Evolutionary conservation across 2,797 vertebrate genomes (phyloP).

Genomic region (Eulemur coronatus): DNA sequence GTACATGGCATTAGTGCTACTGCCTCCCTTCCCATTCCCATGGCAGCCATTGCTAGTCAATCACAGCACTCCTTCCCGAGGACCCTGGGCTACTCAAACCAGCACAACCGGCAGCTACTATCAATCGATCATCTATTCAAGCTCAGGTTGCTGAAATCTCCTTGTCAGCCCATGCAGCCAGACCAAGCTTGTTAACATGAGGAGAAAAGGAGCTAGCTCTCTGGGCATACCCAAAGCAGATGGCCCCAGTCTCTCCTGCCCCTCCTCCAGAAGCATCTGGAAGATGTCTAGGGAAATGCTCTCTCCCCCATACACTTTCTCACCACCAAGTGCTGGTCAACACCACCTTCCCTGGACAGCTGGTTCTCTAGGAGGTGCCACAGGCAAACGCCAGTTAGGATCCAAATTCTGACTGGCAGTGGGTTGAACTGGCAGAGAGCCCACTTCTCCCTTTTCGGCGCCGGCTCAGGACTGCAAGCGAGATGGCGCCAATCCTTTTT

Average conservation of each 20-base stretch:
- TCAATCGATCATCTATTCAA: not conserved
- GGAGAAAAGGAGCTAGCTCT: not conserved
- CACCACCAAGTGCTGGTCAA: not conserved
- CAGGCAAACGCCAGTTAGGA: constrained; percentile 45
- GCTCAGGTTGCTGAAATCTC: not conserved
- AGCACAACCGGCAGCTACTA: not conserved
- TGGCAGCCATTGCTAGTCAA: not conserved
- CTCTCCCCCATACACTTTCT: not conserved
- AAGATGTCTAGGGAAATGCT: not conserved
- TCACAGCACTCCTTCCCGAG: not conserved
- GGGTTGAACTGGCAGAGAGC: constrained; percentile 52
- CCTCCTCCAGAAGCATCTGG: not conserved
- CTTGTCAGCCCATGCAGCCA: not conserved
- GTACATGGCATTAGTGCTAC: not conserved
- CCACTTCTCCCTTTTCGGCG: constrained; percentile 51
- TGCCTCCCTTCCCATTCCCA: not conserved
- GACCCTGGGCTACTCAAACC: not conserved
- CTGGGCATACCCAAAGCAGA: not conserved
- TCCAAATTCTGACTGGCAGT: constrained; percentile 39
- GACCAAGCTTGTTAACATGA: not conserved
- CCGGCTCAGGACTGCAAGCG: constrained; percentile 5
- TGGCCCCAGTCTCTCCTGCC: not conserved
- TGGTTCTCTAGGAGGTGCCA: not conserved
- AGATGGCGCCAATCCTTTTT: constrained; percentile 52
- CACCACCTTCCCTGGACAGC: not conserved